Percentiles rank a stretch among this genome's conserved stretches.
phyloP scores from a whole-genome alignment of 1,140 invertebrate species.

The Ladona fulva region DNA sequence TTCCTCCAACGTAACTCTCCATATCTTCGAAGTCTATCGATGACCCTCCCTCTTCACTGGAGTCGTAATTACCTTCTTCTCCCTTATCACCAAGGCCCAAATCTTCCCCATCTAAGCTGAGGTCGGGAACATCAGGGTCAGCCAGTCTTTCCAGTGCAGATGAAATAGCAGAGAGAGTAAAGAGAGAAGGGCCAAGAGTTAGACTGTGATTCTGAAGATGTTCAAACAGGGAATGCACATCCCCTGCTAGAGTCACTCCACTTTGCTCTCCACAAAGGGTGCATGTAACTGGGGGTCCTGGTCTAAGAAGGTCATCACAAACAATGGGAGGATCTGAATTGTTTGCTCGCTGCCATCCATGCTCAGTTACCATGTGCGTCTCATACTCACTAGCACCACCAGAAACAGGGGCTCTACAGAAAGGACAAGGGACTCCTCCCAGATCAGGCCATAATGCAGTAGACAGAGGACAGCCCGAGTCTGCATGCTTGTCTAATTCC shows the following conservation, averaged over 20 bases:
- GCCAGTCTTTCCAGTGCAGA: not conserved
- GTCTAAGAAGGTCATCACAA: constrained; percentile 14
- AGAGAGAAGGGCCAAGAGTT: constrained; percentile 16
- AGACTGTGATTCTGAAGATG: constrained; percentile 21
- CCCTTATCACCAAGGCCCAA: constrained; percentile 11
- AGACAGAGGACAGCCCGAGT: not conserved
- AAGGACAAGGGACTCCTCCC: not conserved
- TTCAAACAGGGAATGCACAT: constrained; percentile 19
- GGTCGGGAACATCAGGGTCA: not conserved
- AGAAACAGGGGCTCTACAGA: not conserved
- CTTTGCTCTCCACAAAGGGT: constrained; percentile 17
- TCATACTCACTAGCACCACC: constrained; percentile 17
- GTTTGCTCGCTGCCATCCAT: constrained; percentile 5
- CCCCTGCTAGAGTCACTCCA: constrained; percentile 19
- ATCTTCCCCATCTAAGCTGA: constrained; percentile 19
- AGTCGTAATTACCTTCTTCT: constrained; percentile 15
- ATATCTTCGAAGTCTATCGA: constrained; percentile 8
- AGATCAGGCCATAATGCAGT: not conserved
- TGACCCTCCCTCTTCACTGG: constrained; percentile 13
- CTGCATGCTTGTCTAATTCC: not conserved
- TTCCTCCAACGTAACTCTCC: not conserved
- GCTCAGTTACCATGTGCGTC: constrained; percentile 13
- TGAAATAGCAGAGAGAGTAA: constrained; percentile 2
- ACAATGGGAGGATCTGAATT: constrained; percentile 10
- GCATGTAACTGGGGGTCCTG: constrained; percentile 16